These are phyloP conservation scores for Dicyrtomina minuta DNA, from an alignment of 2,888 invertebrate genomes.

Conservation along the genomic window DNA sequence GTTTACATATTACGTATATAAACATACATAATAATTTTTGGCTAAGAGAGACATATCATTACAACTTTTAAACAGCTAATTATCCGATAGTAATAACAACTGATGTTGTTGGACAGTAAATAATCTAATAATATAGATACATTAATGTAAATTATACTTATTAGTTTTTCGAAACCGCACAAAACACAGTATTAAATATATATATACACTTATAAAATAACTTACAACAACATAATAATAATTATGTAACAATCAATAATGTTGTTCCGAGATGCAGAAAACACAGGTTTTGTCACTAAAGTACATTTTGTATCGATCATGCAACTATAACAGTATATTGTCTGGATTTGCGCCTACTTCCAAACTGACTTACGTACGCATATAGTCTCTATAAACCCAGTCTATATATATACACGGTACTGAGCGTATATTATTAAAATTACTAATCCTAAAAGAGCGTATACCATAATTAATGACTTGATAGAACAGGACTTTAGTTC, in stretches of 20 bases:
- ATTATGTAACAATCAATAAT: neutral
- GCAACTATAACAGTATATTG: neutral
- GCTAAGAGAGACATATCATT: no score
- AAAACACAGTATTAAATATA: no score
- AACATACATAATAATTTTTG: no score
- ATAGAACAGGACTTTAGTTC: conserved; percentile 21
- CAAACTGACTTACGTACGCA: conserved; percentile 1
- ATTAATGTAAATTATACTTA: no score
- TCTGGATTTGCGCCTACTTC: conserved; percentile 4
- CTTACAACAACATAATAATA: no score
- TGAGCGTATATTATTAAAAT: neutral
- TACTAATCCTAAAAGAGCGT: neutral
- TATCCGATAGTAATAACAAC: no score
- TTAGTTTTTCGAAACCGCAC: no score
- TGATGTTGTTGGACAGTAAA: no score
- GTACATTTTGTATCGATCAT: neutral
- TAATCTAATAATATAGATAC: no score
- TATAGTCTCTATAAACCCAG: neutral
- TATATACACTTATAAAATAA: no score
- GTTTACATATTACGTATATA: no score
- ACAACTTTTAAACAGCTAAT: no score
- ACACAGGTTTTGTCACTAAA: conserved; percentile 16
- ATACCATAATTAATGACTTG: conserved; percentile 24
- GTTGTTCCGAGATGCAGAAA: conserved; percentile 13
- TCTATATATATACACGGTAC: neutral